Evolutionary conservation across 2,797 vertebrate species (phyloP).

Genomic region (Mallotus villosus): DNA sequence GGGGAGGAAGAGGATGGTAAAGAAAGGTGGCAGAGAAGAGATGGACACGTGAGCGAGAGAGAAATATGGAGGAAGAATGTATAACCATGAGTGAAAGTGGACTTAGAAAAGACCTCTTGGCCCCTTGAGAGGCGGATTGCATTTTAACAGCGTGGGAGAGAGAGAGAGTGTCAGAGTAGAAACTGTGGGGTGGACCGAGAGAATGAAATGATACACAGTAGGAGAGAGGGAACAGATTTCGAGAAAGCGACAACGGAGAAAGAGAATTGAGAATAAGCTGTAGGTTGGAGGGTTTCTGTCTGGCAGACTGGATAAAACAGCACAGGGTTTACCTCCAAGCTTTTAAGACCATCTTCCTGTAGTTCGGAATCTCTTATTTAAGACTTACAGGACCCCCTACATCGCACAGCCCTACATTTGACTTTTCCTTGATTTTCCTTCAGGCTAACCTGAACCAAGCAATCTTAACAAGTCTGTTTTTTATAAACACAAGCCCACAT

Average conservation of each 20-base stretch:
- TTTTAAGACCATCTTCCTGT: conserved; percentile 36
- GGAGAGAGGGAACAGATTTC: neutral
- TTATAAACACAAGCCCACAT: too few relatives aligned
- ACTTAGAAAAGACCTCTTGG: too few relatives aligned
- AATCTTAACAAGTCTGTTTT: too few relatives aligned
- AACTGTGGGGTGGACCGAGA: neutral
- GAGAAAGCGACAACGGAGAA: neutral
- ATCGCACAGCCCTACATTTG: conserved; percentile 42
- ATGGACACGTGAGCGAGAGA: conserved; percentile 11
- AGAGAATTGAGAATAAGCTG: conserved; percentile 44
- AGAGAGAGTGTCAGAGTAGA: conserved; percentile 11
- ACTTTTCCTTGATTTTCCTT: conserved; percentile 43
- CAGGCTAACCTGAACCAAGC: too few relatives aligned
- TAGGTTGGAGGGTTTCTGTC: conserved; percentile 40
- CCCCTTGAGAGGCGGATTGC: too few relatives aligned
- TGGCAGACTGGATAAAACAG: conserved; percentile 30
- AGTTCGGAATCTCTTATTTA: conserved; percentile 17
- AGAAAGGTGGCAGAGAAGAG: conserved; percentile 4
- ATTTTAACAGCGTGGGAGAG: conserved; percentile 3
- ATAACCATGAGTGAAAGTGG: too few relatives aligned
- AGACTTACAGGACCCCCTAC: conserved; percentile 33
- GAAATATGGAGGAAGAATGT: conserved; percentile 24
- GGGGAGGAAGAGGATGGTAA: neutral
- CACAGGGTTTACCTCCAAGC: conserved; percentile 49
- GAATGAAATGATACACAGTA: neutral